Evolutionary conservation across 2,888 invertebrate genomes (phyloP), one percentile per base, ranked within the genome.

Genomic region (Autographa gamma): DNA sequence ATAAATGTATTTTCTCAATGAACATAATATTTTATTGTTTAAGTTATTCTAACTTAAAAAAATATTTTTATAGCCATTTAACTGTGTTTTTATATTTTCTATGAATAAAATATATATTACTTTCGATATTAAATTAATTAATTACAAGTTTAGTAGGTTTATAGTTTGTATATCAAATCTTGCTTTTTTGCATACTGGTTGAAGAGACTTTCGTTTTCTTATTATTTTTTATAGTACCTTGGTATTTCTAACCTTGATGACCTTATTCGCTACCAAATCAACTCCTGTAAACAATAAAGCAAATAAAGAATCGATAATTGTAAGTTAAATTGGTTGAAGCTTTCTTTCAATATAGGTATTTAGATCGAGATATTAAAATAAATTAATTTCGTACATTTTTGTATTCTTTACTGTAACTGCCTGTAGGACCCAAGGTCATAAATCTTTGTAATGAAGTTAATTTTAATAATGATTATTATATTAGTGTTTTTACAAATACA

Each of bases 201-300:
- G 76, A 62, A 72, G 74, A 68, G 63, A 84, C 85, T 86, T 87
- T 87, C 80, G 43, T 77, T 85, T 84, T 83, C 67, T 71, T 64
- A 43, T 71, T 64, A 43, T 18, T 62, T 16, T 16, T 43, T 4
- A 43, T 16, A 43, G 43, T 16, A 4, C 14, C 41, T 41, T 16
- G 43, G 4, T 43, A 16, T 16, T 5, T 38, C 2, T 38, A 38
- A 38, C 9, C n/a, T n/a, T n/a, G n/a, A 9, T 2, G 11, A 11
- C 9, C 38, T 38, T 38, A 11, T 38, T 38, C 11, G 38, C 38
- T 34, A 34, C 34, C 6, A 34, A 34, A 8, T 34, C 34, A 38
- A 38, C 38, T 7, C 2, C 2, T 2, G 16, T 14, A 43, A 43
- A 43, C 14, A 43, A 41, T 34, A 34, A 5, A 34, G 34, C 34